phyloP scores from a whole-genome alignment of 1,140 invertebrate species.

The Plutomurus gul region DNA sequence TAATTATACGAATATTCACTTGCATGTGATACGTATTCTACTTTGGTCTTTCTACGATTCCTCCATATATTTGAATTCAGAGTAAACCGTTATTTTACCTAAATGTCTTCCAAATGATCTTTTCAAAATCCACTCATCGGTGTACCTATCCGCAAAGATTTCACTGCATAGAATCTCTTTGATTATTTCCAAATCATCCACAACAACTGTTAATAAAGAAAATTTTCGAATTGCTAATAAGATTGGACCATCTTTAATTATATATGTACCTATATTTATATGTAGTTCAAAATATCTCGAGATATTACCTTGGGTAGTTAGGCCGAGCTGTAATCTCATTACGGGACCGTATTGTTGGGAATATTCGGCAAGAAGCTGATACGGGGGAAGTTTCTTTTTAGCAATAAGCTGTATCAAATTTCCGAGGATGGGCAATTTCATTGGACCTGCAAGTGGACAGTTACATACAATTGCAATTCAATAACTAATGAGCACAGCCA shows the following conservation, averaged over 20 bases:
- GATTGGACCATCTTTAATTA: too few relatives aligned
- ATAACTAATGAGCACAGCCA: too few relatives aligned
- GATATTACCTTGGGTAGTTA: too few relatives aligned
- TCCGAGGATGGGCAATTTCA: not conserved
- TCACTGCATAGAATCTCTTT: not conserved
- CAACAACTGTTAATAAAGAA: not conserved
- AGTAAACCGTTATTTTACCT: too few relatives aligned
- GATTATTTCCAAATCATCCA: not conserved
- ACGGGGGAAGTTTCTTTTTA: not conserved
- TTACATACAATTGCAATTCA: too few relatives aligned
- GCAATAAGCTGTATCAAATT: not conserved
- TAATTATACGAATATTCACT: too few relatives aligned
- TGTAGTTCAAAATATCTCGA: too few relatives aligned
- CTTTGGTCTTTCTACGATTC: too few relatives aligned
- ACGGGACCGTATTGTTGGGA: not conserved
- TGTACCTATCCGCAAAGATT: not conserved
- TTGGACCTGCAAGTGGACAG: not conserved
- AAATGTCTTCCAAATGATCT: not conserved
- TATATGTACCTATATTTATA: too few relatives aligned
- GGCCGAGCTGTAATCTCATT: not conserved
- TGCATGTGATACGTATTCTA: too few relatives aligned
- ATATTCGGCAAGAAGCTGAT: not conserved
- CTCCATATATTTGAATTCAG: too few relatives aligned
- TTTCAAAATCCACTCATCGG: not conserved
- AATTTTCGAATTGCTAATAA: too few relatives aligned